Evolutionary conservation across 1,140 invertebrate genomes (phyloP), one percentile per base, ranked within the genome.

Genomic region (Frieseomelitta varia): DNA sequence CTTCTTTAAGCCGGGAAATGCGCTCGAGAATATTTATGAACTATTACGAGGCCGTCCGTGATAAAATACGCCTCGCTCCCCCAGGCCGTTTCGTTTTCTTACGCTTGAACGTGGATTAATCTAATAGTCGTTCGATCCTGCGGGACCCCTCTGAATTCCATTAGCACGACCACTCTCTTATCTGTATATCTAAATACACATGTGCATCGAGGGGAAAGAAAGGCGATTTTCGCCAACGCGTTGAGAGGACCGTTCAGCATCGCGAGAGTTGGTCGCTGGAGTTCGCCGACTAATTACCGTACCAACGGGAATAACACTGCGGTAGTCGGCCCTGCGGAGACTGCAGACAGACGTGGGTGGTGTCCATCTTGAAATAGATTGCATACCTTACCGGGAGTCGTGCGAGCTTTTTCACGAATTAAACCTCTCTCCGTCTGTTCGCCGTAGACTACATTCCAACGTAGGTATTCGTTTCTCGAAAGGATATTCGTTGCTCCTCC

Each of bases 271-370:
- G 55, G 34, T 77, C 24, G n/a, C 8, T 53, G 19, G 10, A 51
- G 27, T 51, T 39, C 63, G 75, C 63, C 12, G 55, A 19, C 24
- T 84, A 75, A 75, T 75, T 84, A 78, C 73, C 63, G 53, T 77
- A 77, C 15, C 86, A 74, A 65, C 68, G 63, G 77, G 81, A 76
- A 68, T 78, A 86, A 81, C 79, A 79, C 76, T 89, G 88, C 87
- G 72, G 87, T 79, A 75, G 68, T 85, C 69, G 68, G 67, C 76
- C 63, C 72, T 77, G 84, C 84, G 47, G 80, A 82, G 47, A 88
- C 88, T 88, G 84, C 87, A 68, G 88, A 67, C 63, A 65, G 74
- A 78, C 81, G 75, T 78, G 81, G 81, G 81, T 78, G 81, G 81
- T 83, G 81, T 83, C 81, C 81, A 83, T 83, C 81, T 83, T 83